A percentile compares a stretch with the other conserved stretches of the same genome.
Conservation (phyloP, 2,888 invertebrate species). For the Netelia melanura region DNA sequence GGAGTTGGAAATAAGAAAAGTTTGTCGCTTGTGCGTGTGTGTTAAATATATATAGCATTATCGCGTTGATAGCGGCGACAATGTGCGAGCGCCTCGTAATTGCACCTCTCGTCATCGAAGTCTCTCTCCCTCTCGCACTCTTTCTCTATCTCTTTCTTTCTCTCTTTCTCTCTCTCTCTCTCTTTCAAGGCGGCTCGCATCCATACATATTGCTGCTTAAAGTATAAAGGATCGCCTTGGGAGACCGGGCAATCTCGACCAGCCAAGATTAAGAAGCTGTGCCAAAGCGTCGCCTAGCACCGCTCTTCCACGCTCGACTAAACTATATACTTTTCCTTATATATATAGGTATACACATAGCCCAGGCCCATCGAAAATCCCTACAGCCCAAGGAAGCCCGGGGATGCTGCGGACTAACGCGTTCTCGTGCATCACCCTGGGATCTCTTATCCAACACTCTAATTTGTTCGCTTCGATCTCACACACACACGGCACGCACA, state of each 20-base stretch:
- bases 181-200: slow-evolving; percentile 51
- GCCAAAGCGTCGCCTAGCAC: slow-evolving; percentile 47
- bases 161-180: slow-evolving; percentile 6
- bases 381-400: slow-evolving; percentile 28
- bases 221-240: slow-evolving; percentile 70
- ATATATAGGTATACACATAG: slow-evolving; percentile 4
- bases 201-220: slow-evolving; percentile 84
- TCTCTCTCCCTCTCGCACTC: slow-evolving; percentile 14
- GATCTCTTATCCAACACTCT: slow-evolving; percentile 7
- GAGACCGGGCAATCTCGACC: slow-evolving; percentile 64
- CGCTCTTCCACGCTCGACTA: slow-evolving; percentile 61
- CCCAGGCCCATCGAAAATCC: slow-evolving; percentile 53
- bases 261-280: slow-evolving; percentile 67
- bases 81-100: slow-evolving; percentile 59
- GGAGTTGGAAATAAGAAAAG: neutral
- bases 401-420: slow-evolving; percentile 4
- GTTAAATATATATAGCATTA: slow-evolving; percentile 29
- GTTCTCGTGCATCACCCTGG: slow-evolving; percentile 28
- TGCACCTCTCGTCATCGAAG: slow-evolving; percentile 60
- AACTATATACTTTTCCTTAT: slow-evolving; percentile 45
- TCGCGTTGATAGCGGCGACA: slow-evolving; percentile 48
- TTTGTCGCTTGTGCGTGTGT: slow-evolving; percentile 1
- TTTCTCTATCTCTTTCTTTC: slow-evolving; percentile 5
- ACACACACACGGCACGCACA: neutral
- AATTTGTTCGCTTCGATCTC: neutral